Base-by-base conservation (phyloP, 2,888 invertebrate genomes). In the Agrilus mali region DNA sequence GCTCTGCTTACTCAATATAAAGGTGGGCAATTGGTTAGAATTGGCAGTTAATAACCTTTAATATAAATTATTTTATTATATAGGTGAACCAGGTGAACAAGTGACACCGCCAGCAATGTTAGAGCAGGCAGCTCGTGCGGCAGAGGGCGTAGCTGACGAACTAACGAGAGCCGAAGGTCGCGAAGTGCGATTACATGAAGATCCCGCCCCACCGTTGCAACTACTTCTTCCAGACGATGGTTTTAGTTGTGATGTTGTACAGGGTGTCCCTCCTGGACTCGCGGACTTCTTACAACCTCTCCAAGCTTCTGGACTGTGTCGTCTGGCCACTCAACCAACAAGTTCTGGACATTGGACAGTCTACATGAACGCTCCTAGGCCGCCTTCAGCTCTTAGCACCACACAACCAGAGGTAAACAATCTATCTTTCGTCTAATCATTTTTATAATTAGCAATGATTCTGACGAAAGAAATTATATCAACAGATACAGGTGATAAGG, bases 191-290 rank as follows among this genome's bases (percentile, higher is more conserved):
- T 67, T 97, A 41, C 94, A 96, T 60, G 95, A 97, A 66, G 94
- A 95, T 61, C 82, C 85, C 27, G 85, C 87, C 56, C 75, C 97
- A 35, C 86, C 88, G 57, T 73, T 96, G 43, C 92, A 92, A 1
- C 81, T 98, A 53, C 71, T 98, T 38, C 71, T 97, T 39, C 97
- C 98, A 1, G 95, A 96, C 61, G 97, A 98, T 68, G 97, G 95
- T 15, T 96, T 94, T 70, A 94, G 94, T 60, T 94, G 93, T 61
- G 96, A 97, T 67, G 90, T 94, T 44, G 89, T 67, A 5, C 67
- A 66, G 47, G 95, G 95, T 37, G 86, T 97, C 45, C 96, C 96
- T 31, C 92, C 94, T 1, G 94, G 92, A 0, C 71, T 94, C 35
- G 83, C 87, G 0, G 90, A 92, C 66, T 92, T 92, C 61, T 69